These are phyloP conservation scores for Cromileptes altivelis DNA, from an alignment of 2,113 vertebrate species.

Conservation along the genomic window DNA sequence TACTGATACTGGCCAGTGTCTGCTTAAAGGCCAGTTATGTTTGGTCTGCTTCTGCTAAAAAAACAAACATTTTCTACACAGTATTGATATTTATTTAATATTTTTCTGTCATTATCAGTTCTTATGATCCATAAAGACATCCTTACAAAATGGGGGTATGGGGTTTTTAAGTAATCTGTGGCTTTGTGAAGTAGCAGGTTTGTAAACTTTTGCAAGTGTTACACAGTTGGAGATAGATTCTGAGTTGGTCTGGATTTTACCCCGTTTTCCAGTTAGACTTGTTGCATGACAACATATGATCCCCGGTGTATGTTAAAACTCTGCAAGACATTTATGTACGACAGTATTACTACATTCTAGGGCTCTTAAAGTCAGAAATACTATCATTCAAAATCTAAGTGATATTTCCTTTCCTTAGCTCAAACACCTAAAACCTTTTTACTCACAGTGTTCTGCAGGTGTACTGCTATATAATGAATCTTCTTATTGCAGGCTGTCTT, in stretches of 20 bases:
- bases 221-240: too few relatives aligned
- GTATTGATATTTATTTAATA: background rate
- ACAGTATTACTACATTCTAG: background rate
- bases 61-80: background rate
- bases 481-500: background rate
- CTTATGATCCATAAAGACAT: background rate
- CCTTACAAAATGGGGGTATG: background rate
- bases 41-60: background rate
- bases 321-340: background rate
- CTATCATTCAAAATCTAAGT: background rate
- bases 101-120: background rate
- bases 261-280: background rate
- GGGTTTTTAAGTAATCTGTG: background rate
- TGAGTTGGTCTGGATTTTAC: too few relatives aligned
- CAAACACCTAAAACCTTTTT: background rate
- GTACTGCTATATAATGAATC: background rate
- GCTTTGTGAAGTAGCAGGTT: background rate
- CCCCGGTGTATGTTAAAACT: background rate
- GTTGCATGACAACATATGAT: background rate
- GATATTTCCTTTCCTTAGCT: background rate
- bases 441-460: background rate
- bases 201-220: background rate
- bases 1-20: background rate
- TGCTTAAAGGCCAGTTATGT: background rate
- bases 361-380: background rate